phyloP scores from a whole-genome alignment of 2,113 vertebrate genomes.

The Isichthys henryi region DNA sequence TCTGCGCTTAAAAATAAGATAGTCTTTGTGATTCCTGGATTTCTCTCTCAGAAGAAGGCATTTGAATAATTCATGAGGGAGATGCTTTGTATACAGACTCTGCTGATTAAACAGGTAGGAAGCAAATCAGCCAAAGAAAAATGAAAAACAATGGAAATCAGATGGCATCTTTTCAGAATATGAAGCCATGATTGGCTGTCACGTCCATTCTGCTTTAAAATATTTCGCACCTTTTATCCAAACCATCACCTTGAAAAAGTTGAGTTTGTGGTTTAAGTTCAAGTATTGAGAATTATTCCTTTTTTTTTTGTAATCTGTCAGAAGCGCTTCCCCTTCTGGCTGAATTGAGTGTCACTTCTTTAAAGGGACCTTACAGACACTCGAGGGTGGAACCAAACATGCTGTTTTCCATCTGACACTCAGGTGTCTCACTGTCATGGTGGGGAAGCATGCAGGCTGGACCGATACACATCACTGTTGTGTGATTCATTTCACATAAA shows the following conservation, averaged over 20 bases:
- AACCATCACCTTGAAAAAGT: neutral
- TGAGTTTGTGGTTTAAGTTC: neutral
- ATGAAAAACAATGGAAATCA: constrained; percentile 29
- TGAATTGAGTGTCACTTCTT: neutral
- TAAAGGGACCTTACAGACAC: neutral
- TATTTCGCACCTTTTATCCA: neutral
- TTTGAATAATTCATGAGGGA: constrained; percentile 58
- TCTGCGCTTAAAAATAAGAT: constrained; percentile 37
- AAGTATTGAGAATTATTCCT: neutral
- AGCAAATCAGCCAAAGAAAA: constrained; percentile 24
- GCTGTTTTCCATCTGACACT: neutral
- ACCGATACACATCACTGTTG: neutral
- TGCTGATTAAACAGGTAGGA: constrained; percentile 44
- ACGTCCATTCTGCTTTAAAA: neutral
- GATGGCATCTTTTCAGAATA: neutral
- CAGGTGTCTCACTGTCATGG: neutral
- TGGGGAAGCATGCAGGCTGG: neutral
- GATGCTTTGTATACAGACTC: constrained; percentile 46
- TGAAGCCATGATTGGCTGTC: neutral
- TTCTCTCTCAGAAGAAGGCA: constrained; percentile 46
- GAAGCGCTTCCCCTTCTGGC: neutral
- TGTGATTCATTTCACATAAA: neutral
- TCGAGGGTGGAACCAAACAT: neutral
- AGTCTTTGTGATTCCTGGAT: constrained; percentile 47
- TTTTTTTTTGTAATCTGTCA: neutral